Evolutionary conservation across 2,797 vertebrate species (phyloP), one percentile per base, ranked within the genome.

Genomic region (Chiloscyllium punctatum): DNA sequence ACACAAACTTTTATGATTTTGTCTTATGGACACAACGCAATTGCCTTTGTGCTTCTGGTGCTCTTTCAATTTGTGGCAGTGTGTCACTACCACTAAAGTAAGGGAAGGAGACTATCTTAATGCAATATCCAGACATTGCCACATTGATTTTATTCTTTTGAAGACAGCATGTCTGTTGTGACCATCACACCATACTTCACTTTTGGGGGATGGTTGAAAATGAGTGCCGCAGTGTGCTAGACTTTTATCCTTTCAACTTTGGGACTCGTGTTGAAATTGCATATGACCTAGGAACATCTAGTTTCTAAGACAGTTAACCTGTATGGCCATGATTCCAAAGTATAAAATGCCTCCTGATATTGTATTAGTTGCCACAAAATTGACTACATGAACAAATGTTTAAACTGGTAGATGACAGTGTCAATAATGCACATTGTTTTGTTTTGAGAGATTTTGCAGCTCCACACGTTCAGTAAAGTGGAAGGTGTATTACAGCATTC

Each of bases 111-210:
- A 77, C 94, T 53, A 77, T 53, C 71, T 74, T 74, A 95, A 95
- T 95, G 68, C 48, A 77, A 95, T 53, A 53, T 95, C 42, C 94
- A 95, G 69, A n/a, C 94, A 95, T 48, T 95, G 48, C 51, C 33
- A 3, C 51, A 95, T 95, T 57, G 71, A 95, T 95, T 95, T 77
- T 95, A 95, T 72, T 95, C 27, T 68, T 95, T 95, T 95, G 94
- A 72, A 77, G 71, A 77, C 94, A 74, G 71, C 16, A n/a, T 72
- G 71, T 95, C 71, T 72, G 51, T 95, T 48, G 15, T 95, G 94
- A 95, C 94, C 48, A 95, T 77, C 48, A 27, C 30, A 95, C 69
- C 30, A 37, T 33, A 95, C 94, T 74, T 23, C 62, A 92, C 23
- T 27, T 74, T n/a, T 95, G 27, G 42, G 71, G 27, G 71, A 72